Base-by-base conservation (phyloP, 2,888 invertebrate species). In the Hecatera dysodea region DNA sequence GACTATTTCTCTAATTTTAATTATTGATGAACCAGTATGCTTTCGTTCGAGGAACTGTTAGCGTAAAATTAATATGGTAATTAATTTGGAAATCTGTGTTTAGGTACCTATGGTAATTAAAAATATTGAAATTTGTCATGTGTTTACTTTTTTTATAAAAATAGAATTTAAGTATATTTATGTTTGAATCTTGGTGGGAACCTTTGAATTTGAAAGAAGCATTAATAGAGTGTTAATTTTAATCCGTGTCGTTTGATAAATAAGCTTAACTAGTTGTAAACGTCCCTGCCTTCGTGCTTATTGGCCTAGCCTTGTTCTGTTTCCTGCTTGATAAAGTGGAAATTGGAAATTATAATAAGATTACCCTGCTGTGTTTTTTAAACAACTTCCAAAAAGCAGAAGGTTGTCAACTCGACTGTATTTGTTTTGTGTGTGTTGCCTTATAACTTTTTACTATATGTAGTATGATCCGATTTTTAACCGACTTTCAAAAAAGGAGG, bases 1-100 rank as follows among this genome's bases (percentile, higher is more conserved):
- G 48, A 62, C 72, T 63, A 61, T 66, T 80, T 76, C 48, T 77
- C 60, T 68, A 68, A 72, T 69, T 82, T 74, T 61, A 67, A 75
- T 84, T 75, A 75, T 69, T 69, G 44, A 72, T 81, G 24, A 29
- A 24, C 19, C 11, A n/a, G 19, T 55, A 29, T 24, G 36, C 15
- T 53, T 50, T 57, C 19, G n/a, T 60, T 57, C 19, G n/a, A 56
- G 17, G 24, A 63, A 60, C n/a, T 53, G 36, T 42, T 66, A 39
- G 64, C 29, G 53, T 71, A 50, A 59, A 42, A n/a, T n/a, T 50
- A 57, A 39, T 48, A n/a, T 24, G 22, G 17, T 67, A 17, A 59
- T 57, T 67, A 11, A 61, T 61, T 50, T 22, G n/a, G 46, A 27
- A 15, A 44, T 39, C 19, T 24, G 42, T 27, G 44, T 11, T 15